Evolutionary conservation across 2,797 vertebrate species (phyloP).

Genomic region (Rhyacichthys aspro): DNA sequence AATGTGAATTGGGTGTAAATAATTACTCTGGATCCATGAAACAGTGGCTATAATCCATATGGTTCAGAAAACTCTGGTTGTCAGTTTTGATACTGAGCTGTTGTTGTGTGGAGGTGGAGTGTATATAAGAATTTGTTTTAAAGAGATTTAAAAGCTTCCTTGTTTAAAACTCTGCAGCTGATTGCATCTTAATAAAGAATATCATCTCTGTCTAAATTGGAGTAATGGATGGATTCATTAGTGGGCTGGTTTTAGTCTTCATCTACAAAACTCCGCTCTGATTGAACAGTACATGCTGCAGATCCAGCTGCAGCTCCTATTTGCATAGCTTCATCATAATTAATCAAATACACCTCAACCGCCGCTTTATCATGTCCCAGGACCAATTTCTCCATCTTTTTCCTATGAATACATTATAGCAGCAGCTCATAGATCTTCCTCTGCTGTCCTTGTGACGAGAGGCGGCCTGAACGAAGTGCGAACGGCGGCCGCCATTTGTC

Average conservation of each 20-base stretch:
- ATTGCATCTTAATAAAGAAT: slow-evolving; percentile 30
- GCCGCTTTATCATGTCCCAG: slow-evolving; percentile 58
- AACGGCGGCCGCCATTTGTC: slow-evolving; percentile 20
- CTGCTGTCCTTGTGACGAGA: slow-evolving; percentile 20
- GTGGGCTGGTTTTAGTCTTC: slow-evolving; percentile 22
- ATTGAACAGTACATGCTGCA: slow-evolving; percentile 45
- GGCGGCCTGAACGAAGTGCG: slow-evolving; percentile 9
- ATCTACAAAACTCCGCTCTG: slow-evolving; percentile 30
- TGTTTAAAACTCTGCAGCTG: slow-evolving; percentile 11
- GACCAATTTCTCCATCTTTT: slow-evolving; percentile 56
- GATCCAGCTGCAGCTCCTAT: slow-evolving; percentile 45
- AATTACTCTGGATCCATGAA: no score
- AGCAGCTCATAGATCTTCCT: slow-evolving; percentile 48
- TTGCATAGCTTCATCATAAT: slow-evolving; percentile 65
- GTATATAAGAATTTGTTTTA: neutral
- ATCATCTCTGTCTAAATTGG: slow-evolving; percentile 19
- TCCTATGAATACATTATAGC: slow-evolving; percentile 66
- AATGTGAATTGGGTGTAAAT: no score
- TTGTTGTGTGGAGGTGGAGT: no score
- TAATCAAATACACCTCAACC: slow-evolving; percentile 59
- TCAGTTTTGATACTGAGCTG: no score
- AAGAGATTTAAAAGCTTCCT: slow-evolving; percentile 8
- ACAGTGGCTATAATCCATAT: no score
- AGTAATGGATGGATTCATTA: slow-evolving; percentile 35
- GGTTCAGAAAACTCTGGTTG: neutral